These are phyloP conservation scores for Tetropium fuscum DNA, from an alignment of 2,888 invertebrate genomes.

Conservation along the genomic window DNA sequence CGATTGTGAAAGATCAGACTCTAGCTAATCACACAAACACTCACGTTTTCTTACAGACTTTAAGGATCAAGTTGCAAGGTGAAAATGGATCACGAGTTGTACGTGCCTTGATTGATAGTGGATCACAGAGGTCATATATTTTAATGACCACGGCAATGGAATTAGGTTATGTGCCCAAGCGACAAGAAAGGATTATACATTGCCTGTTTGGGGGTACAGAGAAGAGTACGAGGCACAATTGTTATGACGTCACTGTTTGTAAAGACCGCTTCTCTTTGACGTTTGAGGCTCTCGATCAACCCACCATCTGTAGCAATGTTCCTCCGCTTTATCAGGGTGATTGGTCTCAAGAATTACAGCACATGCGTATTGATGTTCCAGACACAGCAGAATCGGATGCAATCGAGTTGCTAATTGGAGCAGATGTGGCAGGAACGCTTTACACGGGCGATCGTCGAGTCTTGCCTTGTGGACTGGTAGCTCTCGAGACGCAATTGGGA, in stretches of 20 bases:
- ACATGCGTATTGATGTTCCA: slow-evolving; percentile 13
- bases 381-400: slow-evolving; percentile 6
- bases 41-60: slow-evolving; percentile 35
- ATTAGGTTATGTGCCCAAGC: slow-evolving; percentile 12
- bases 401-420: slow-evolving; percentile 29
- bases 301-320: slow-evolving; percentile 3
- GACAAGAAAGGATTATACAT: slow-evolving; percentile 22
- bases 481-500: slow-evolving; percentile 13
- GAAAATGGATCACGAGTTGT: background rate
- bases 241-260: background rate
- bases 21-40: too few species aligned
- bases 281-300: slow-evolving; percentile 8
- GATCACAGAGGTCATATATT: slow-evolving; percentile 32
- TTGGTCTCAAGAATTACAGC: slow-evolving; percentile 12
- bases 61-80: slow-evolving; percentile 14
- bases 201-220: slow-evolving; percentile 62
- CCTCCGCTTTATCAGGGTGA: background rate
- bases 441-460: slow-evolving; percentile 21
- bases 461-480: slow-evolving; percentile 31
- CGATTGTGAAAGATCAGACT: too few species aligned
- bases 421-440: slow-evolving; percentile 22
- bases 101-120: slow-evolving; percentile 28
- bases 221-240: slow-evolving; percentile 18
- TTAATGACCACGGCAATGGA: slow-evolving; percentile 18
- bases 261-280: background rate